These are phyloP conservation scores for Tyto alba DNA, from an alignment of 2,113 vertebrate species.

Conservation along the genomic window DNA sequence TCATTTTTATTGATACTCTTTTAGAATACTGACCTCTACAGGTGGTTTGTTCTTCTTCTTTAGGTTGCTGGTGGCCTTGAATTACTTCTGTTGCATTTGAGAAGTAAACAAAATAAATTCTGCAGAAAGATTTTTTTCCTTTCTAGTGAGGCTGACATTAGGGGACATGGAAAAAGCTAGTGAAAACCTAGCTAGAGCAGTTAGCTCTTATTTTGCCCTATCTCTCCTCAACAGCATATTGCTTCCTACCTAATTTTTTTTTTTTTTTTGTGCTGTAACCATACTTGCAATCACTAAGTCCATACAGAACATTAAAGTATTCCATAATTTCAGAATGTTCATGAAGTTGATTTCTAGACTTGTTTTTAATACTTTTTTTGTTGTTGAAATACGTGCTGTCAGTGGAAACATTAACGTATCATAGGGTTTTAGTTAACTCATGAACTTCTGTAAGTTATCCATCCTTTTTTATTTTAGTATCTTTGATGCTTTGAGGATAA, in stretches of 20 bases:
- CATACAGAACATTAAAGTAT: background rate
- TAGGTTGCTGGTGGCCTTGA: background rate
- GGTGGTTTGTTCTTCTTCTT: background rate
- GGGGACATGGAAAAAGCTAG: background rate
- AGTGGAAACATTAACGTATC: background rate
- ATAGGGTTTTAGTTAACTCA: background rate
- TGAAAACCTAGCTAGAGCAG: background rate
- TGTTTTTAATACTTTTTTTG: background rate
- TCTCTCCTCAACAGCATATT: background rate
- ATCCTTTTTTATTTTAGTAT: background rate
- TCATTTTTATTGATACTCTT: background rate
- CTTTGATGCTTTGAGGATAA: background rate
- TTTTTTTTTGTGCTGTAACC: background rate
- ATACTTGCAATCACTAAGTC: background rate
- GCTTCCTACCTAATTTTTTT: background rate
- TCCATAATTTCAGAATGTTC: background rate
- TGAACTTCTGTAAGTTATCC: background rate
- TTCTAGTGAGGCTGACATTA: background rate
- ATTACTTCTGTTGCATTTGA: background rate
- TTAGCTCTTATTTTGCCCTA: background rate
- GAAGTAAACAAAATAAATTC: background rate
- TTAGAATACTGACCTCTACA: conserved; percentile 34
- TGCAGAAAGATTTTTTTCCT: background rate
- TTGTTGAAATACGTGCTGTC: background rate
- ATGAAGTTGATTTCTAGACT: background rate